phyloP scores from a whole-genome alignment of 2,888 invertebrate species.

The Smittia aterrima region DNA sequence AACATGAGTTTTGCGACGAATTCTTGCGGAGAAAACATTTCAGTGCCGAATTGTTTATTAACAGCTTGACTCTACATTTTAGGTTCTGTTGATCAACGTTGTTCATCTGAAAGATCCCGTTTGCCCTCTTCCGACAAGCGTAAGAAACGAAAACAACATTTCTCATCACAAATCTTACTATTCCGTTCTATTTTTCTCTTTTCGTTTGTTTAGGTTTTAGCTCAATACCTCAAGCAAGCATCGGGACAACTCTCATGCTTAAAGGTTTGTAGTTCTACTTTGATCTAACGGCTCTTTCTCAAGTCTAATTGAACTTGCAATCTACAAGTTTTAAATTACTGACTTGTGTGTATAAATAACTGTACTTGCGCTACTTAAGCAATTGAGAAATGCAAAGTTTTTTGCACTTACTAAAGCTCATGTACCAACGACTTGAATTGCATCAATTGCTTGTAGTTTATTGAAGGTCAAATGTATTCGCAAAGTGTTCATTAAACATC shows the following conservation, averaged over 20 bases:
- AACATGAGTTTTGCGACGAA: not conserved
- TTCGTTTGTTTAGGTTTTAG: conserved; percentile 62
- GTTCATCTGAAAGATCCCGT: conserved; percentile 80
- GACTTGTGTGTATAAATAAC: too few relatives aligned
- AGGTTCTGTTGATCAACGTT: conserved; percentile 80
- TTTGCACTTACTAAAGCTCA: too few relatives aligned
- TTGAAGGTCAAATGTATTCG: too few relatives aligned
- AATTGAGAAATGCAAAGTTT: too few relatives aligned
- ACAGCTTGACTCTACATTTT: conserved; percentile 47
- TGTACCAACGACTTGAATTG: too few relatives aligned
- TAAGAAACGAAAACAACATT: conserved; percentile 23
- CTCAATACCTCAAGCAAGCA: conserved; percentile 82
- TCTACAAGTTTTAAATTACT: too few relatives aligned
- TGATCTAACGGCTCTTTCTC: not conserved
- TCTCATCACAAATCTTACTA: not conserved
- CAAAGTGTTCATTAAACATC: not conserved
- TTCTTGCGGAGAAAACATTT: conserved; percentile 1
- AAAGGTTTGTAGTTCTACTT: conserved; percentile 59
- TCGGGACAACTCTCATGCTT: conserved; percentile 78
- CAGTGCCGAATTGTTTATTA: not conserved
- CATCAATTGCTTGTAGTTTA: too few relatives aligned
- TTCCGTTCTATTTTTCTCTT: not conserved
- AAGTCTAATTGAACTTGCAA: not conserved
- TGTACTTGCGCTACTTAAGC: too few relatives aligned
- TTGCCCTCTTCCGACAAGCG: conserved; percentile 68